Percentiles rank a stretch among this genome's conserved stretches.
These are phyloP conservation scores for Melanerpes formicivorus DNA, from an alignment of 2,113 vertebrate species.

Conservation along the genomic window DNA sequence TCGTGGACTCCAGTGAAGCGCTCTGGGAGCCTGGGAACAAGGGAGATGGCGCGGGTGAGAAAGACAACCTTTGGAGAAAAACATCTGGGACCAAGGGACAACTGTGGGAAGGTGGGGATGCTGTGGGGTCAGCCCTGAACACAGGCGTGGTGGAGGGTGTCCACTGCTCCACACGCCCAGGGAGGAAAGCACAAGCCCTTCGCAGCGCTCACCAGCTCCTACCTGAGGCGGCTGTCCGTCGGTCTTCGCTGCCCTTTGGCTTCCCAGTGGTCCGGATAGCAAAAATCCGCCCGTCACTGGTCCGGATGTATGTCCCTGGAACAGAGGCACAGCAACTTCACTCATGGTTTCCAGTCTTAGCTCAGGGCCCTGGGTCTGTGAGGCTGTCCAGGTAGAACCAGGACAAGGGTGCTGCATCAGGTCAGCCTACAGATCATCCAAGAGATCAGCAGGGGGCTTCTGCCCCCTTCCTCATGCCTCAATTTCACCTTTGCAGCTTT, in stretches of 20 bases:
- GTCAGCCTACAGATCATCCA: neutral
- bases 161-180: rapidly evolving
- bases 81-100: neutral
- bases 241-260: conserved; percentile 80
- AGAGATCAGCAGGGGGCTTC: neutral
- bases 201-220: neutral
- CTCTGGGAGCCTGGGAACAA: conserved; percentile 80
- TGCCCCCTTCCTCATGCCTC: neutral
- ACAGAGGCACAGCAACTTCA: neutral
- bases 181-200: neutral
- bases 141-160: neutral
- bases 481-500: neutral
- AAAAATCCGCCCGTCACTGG: conserved; percentile 96
- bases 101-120: neutral
- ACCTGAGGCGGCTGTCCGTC: conserved; percentile 86
- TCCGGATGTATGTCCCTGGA: conserved; percentile 95
- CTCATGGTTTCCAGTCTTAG: neutral
- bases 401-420: neutral
- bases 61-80: neutral
- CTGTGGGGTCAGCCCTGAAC: neutral
- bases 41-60: neutral
- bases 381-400: neutral
- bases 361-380: neutral
- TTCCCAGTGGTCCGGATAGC: conserved; percentile 95
- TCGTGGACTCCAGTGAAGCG: conserved; percentile 78